A percentile compares a stretch with the other conserved stretches of the same genome.
These are phyloP conservation scores for Oryctolagus cuniculus DNA, from an alignment of 2,113 vertebrate genomes.

Conservation along the genomic window DNA sequence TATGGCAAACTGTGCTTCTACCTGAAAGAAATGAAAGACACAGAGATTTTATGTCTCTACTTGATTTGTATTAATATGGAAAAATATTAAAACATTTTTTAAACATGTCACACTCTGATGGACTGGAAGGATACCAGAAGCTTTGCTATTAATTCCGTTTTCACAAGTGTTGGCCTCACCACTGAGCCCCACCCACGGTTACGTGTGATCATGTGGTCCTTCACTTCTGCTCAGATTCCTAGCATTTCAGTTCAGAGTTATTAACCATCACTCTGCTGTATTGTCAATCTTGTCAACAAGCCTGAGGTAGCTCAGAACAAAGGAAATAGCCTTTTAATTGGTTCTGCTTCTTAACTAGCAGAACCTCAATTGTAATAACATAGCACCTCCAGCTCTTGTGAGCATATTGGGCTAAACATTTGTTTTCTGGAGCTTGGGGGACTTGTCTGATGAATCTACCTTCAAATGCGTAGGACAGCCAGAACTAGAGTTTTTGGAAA, in stretches of 20 bases:
- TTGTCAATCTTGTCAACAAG: background rate
- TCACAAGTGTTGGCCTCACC: background rate
- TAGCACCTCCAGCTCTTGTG: background rate
- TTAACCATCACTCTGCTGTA: background rate
- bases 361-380: slow-evolving; percentile 6
- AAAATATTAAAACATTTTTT: background rate
- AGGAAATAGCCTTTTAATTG: slow-evolving; percentile 6
- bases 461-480: background rate
- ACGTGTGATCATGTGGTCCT: background rate
- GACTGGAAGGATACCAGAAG: background rate
- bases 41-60: slow-evolving; percentile 27
- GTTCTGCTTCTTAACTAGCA: background rate
- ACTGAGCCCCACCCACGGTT: too few relatives aligned
- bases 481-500: background rate
- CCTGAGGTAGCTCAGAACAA: background rate
- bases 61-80: slow-evolving; percentile 29
- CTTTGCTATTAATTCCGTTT: background rate
- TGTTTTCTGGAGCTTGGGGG: background rate
- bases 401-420: background rate
- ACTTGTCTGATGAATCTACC: background rate
- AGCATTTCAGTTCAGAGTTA: background rate
- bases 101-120: background rate
- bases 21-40: slow-evolving; percentile 33
- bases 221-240: background rate
- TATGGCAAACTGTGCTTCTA: slow-evolving; percentile 41